Base-by-base conservation (phyloP, 2,797 vertebrate species). In the Thaleichthys pacificus region DNA sequence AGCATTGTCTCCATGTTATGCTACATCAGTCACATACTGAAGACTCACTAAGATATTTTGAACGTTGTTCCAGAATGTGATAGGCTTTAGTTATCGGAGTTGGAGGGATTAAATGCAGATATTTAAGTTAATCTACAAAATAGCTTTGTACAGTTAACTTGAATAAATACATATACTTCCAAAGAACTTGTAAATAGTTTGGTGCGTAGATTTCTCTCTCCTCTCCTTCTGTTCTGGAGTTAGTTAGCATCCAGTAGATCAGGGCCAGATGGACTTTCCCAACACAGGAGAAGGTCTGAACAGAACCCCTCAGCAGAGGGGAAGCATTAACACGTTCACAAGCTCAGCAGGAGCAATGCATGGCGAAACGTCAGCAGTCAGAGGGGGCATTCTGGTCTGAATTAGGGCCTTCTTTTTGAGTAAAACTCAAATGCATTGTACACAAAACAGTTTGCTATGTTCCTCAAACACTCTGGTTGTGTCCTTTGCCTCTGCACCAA, bases 211-310 rank as follows among this genome's bases (percentile, higher is more conserved):
- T 47, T 4, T 19, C 3, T 24, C 26, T 51, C 8, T 22, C 61
- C 47, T 80, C 38, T 73, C 57, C 61, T n/a, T 30, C 30, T 70
- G 30, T 63, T 72, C 61, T 62, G 24, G 66, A 24, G 22, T 15
- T 24, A 17, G 47, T 51, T 42, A 47, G 47, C 47, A 26, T 54
- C 66, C 14, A 76, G 70, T 30, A 77, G 72, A 75, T 80, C 76
- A 71, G 70, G 65, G 61, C 66, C 68, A 79, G 74, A 68, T 85
- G 74, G 68, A 69, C 54, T 66, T 65, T 54, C 35, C 30, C 58
- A 32, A n/a, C 14, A 22, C n/a, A 65, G 11, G 15, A 17, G 15
- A 54, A 5, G 4, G 17, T 17, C 17, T 56, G 19, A n/a, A 56
- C 51, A 56, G 51, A n/a, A 7, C 4, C 15, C 15, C 12, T 47